A percentile compares a stretch with the other conserved stretches of the same genome.
These are phyloP conservation scores for Eurypyga helias DNA, from an alignment of 2,113 vertebrate species.

Conservation along the genomic window DNA sequence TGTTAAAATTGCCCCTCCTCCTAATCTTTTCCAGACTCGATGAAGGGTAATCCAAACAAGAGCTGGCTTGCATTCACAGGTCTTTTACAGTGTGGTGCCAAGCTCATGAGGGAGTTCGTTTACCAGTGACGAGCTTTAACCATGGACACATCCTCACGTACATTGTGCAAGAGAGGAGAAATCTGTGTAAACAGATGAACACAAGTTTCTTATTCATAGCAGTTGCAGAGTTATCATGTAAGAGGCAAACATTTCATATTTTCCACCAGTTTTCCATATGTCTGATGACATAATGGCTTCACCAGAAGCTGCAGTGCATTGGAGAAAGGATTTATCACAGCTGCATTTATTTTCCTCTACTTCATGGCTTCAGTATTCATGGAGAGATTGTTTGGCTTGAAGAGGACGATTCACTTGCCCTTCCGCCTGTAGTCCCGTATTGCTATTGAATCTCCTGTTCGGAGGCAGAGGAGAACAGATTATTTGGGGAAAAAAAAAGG, in stretches of 20 bases:
- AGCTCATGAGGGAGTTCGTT: slow-evolving; percentile 5
- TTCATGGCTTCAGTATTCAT: slow-evolving; percentile 33
- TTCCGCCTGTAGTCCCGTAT: slow-evolving; percentile 60
- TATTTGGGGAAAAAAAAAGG: background rate
- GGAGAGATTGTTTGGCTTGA: slow-evolving; percentile 6
- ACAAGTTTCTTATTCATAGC: slow-evolving; percentile 35
- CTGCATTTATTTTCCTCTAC: slow-evolving; percentile 59
- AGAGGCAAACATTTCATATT: slow-evolving; percentile 28
- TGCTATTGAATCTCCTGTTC: slow-evolving; percentile 64
- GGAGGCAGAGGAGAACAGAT: slow-evolving; percentile 25
- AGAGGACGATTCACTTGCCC: slow-evolving; percentile 51
- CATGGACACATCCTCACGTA: slow-evolving; percentile 18
- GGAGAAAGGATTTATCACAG: slow-evolving; percentile 42
- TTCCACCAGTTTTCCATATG: slow-evolving; percentile 45
- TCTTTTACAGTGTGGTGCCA: slow-evolving; percentile 9
- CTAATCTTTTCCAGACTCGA: slow-evolving; percentile 40
- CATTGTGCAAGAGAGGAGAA: slow-evolving; percentile 39
- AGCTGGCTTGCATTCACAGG: slow-evolving; percentile 37
- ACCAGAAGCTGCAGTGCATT: slow-evolving; percentile 35
- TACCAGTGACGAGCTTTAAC: slow-evolving; percentile 30
- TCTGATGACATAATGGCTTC: slow-evolving; percentile 44
- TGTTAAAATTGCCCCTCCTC: slow-evolving; percentile 31
- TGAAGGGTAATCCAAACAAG: slow-evolving; percentile 34
- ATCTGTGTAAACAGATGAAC: slow-evolving; percentile 46
- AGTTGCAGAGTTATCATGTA: slow-evolving; percentile 12